Base-by-base conservation (phyloP, 2,113 vertebrate genomes). In the Carassius carassius region DNA sequence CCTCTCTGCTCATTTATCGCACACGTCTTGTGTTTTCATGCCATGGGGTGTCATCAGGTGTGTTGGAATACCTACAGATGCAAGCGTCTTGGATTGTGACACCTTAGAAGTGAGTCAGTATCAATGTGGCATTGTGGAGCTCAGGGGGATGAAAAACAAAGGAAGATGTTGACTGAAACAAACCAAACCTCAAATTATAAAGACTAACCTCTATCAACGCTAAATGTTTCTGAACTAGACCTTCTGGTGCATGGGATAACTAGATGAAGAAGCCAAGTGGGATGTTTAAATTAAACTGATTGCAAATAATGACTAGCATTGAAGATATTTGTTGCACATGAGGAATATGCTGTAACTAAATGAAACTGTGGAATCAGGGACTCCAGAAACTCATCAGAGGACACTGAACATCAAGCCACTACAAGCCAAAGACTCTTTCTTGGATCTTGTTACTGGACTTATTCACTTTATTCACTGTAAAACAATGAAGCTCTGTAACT, bases 381-480 rank as follows among this genome's bases (percentile, higher is more conserved):
- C 23, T 35, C 49, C 32, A 78, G 76, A 23, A 78, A 23, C 54
- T 1, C 60, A 23, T 25, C 60, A 63, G 17, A 8, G 19, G 54
- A 58, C 17, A 58, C 54, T 58, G 6, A 58, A 58, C 25, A 35
- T 35, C 25, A 8, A 54, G 23, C 29, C 75, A 58, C 25, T 62
- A 14, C 76, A 60, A 78, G 60, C 4, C 62, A 79, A 23, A 63
- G 14, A 78, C 0, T n/a, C 47, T 63, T 32, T 44, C 51, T 2
- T 63, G 70, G 70, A 69, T 84, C 54, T 25, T 49, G 23, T 74
- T 54, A 54, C 92, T 93, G 93, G 47, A 86, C 56, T 56, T 16
- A 54, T 17, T 54, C 16, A 54, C 17, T 85, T 81, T 75, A 65
- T 93, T 90, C 93, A 92, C 94, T 93, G 94, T 93, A 78, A 92